Evolutionary conservation across 1,140 invertebrate species (phyloP).

Genomic region (Euwallacea fornicatus): DNA sequence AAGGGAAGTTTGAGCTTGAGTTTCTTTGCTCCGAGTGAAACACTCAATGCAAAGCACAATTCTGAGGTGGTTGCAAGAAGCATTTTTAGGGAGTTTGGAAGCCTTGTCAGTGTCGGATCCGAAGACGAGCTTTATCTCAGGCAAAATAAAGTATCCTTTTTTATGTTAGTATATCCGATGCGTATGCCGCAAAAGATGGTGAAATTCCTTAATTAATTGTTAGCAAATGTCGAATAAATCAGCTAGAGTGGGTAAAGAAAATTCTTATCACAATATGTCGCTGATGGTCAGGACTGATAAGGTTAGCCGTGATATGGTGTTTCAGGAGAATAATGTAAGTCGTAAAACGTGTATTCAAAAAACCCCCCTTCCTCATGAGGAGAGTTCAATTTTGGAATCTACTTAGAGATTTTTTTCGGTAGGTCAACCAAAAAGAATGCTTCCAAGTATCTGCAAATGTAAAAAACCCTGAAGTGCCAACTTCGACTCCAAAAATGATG

Average conservation of each 20-base stretch:
- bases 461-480: background rate
- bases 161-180: background rate
- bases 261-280: slow-evolving; percentile 94
- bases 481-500: slow-evolving; percentile 63
- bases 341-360: background rate
- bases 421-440: too few relatives aligned
- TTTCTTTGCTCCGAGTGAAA: slow-evolving; percentile 79
- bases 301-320: slow-evolving; percentile 68
- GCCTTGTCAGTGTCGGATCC: slow-evolving; percentile 73
- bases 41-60: slow-evolving; percentile 83
- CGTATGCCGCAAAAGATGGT: too few relatives aligned
- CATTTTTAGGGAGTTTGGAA: slow-evolving; percentile 74
- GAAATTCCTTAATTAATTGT: slow-evolving; percentile 34
- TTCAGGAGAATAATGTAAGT: slow-evolving; percentile 38
- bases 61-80: slow-evolving; percentile 80
- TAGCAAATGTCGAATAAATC: slow-evolving; percentile 86
- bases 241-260: slow-evolving; percentile 80
- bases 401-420: too few relatives aligned
- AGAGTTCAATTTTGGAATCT: too few relatives aligned
- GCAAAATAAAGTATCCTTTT: slow-evolving; percentile 74
- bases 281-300: slow-evolving; percentile 84
- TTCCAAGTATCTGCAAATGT: too few relatives aligned
- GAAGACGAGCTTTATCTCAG: slow-evolving; percentile 83
- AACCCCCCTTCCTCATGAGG: too few relatives aligned
- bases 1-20: slow-evolving; percentile 89